phyloP scores from a whole-genome alignment of 2,113 vertebrate species.

The rat (Rattus norvegicus) region DNA sequence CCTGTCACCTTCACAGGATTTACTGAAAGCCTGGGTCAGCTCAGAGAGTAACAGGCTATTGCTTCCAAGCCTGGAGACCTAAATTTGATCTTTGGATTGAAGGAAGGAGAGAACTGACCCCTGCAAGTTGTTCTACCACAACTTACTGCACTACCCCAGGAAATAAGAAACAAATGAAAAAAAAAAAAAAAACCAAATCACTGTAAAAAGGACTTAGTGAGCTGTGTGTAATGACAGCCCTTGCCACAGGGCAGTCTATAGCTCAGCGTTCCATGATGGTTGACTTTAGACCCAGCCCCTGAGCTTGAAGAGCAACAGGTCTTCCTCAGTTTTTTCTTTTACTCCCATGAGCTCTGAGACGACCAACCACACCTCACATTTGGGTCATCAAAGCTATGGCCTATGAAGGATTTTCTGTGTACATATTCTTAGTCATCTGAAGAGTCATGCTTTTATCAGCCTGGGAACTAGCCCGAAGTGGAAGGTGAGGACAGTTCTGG shows the following conservation, averaged over 20 bases:
- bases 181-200: too few relatives aligned
- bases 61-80: not conserved
- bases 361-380: slow-evolving; percentile 30
- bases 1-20: not conserved
- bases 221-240: not conserved
- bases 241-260: not conserved
- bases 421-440: slow-evolving; percentile 58
- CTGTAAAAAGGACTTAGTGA: too few relatives aligned
- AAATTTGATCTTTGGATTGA: not conserved
- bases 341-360: slow-evolving; percentile 36
- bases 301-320: slow-evolving; percentile 45
- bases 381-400: slow-evolving; percentile 9
- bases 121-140: not conserved
- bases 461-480: not conserved
- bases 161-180: not conserved
- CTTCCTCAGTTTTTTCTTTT: slow-evolving; percentile 51
- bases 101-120: not conserved
- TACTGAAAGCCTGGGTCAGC: not conserved
- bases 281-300: not conserved
- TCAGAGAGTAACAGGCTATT: not conserved
- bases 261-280: not conserved
- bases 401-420: slow-evolving; percentile 46
- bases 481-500: not conserved
- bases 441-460: not conserved
- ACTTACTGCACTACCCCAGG: not conserved